phyloP scores from a whole-genome alignment of 1,140 invertebrate species.

The Drosophila tropicalis region DNA sequence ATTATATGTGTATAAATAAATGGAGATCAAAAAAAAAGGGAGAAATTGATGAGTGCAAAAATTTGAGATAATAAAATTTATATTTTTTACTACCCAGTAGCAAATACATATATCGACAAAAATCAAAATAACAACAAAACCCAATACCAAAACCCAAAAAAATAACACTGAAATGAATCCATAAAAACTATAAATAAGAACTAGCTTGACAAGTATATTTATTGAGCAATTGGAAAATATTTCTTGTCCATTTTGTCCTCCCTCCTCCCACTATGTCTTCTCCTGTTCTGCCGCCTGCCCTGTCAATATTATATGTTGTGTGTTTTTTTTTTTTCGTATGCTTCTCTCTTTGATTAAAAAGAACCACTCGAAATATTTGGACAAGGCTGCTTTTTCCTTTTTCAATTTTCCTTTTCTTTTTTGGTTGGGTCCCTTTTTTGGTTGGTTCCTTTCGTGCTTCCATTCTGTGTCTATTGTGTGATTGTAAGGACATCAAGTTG shows the following conservation, averaged over 20 bases:
- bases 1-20: conserved; percentile 2
- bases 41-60: conserved; percentile 65
- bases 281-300: no score
- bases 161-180: not conserved
- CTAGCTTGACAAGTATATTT: conserved; percentile 70
- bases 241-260: not conserved
- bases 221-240: conserved; percentile 68
- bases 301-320: conserved; percentile 19
- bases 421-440: not conserved
- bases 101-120: conserved; percentile 5
- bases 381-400: conserved; percentile 13
- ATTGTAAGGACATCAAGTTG: conserved; percentile 49
- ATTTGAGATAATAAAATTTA: conserved; percentile 74
- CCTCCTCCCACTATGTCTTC: not conserved
- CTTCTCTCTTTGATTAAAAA: conserved; percentile 14
- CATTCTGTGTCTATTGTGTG: conserved; percentile 1
- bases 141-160: no score
- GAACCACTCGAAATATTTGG: conserved; percentile 23
- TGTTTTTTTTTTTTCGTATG: not conserved
- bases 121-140: conserved; percentile 19
- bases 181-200: conserved; percentile 39
- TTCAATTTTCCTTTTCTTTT: not conserved
- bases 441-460: not conserved
- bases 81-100: conserved; percentile 48
- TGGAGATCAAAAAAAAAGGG: conserved; percentile 21